Percentiles rank a stretch among this genome's conserved stretches.
Evolutionary conservation across 1,140 invertebrate genomes (phyloP).

Genomic region (Caenorhabditis latens): DNA sequence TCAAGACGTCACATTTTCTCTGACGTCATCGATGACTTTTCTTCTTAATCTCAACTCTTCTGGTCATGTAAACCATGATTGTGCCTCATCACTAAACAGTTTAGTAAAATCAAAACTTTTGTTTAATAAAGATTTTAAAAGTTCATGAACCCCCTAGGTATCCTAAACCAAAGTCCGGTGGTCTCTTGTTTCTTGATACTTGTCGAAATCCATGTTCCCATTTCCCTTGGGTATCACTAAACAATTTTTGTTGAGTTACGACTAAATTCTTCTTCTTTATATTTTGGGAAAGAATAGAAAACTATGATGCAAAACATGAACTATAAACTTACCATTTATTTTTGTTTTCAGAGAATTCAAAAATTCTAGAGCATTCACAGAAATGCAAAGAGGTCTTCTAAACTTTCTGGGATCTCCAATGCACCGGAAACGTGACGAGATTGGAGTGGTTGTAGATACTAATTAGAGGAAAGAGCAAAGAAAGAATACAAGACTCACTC

Average conservation of each 20-base stretch:
- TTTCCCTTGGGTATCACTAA: background rate
- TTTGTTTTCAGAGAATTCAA: background rate
- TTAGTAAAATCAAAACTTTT: no score
- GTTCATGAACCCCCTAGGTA: no score
- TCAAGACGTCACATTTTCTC: no score
- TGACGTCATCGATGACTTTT: no score
- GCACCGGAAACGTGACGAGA: conserved; percentile 29
- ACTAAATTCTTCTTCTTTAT: background rate
- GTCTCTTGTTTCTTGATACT: background rate
- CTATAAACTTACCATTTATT: background rate
- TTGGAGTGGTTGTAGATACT: conserved; percentile 8
- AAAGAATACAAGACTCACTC: conserved; percentile 8
- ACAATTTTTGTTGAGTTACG: background rate
- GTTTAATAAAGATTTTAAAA: no score
- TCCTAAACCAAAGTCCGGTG: no score
- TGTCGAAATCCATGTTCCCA: background rate
- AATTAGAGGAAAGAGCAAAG: background rate
- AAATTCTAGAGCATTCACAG: background rate
- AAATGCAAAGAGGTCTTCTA: background rate
- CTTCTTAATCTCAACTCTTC: no score
- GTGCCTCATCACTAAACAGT: no score
- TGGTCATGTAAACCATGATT: no score
- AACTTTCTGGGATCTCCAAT: conserved; percentile 17
- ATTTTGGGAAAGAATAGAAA: background rate
- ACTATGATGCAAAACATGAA: no score